These are phyloP conservation scores for Synergus itoensis DNA, from an alignment of 2,888 invertebrate species.

Conservation along the genomic window DNA sequence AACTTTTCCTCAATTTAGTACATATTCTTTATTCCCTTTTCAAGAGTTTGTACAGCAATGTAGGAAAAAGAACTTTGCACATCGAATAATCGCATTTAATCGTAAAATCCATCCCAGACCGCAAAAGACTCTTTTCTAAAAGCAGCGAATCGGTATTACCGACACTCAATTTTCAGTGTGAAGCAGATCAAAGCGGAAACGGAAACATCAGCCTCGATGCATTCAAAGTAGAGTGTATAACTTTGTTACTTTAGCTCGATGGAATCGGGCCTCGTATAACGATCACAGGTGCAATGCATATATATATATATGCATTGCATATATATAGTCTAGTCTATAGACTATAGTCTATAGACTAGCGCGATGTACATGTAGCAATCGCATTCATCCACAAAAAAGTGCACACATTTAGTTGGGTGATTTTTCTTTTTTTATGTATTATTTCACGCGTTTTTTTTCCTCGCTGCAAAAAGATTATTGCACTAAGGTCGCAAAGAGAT, in stretches of 20 bases:
- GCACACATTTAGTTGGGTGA: neutral
- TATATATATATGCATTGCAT: no score
- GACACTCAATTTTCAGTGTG: constrained; percentile 3
- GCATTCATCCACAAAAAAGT: neutral
- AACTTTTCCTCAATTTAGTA: neutral
- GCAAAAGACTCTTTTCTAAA: neutral
- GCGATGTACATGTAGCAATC: neutral
- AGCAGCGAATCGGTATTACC: neutral
- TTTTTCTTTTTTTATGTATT: neutral
- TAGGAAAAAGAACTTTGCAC: no score
- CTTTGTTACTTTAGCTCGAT: constrained; percentile 9
- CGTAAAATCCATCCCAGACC: neutral
- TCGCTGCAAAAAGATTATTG: constrained; percentile 10
- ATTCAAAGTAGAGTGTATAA: constrained; percentile 8
- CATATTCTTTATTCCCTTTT: neutral
- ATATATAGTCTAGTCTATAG: no score
- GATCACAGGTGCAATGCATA: neutral
- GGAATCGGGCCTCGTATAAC: neutral
- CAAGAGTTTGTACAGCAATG: neutral
- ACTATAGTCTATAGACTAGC: no score
- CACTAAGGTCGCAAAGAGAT: constrained; percentile 11
- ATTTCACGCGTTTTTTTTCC: neutral
- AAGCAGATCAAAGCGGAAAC: constrained; percentile 4
- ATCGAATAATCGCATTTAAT: neutral
- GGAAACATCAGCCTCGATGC: constrained; percentile 3